These are phyloP conservation scores for Puntigrus tetrazona DNA, from an alignment of 2,113 vertebrate genomes.

Conservation along the genomic window DNA sequence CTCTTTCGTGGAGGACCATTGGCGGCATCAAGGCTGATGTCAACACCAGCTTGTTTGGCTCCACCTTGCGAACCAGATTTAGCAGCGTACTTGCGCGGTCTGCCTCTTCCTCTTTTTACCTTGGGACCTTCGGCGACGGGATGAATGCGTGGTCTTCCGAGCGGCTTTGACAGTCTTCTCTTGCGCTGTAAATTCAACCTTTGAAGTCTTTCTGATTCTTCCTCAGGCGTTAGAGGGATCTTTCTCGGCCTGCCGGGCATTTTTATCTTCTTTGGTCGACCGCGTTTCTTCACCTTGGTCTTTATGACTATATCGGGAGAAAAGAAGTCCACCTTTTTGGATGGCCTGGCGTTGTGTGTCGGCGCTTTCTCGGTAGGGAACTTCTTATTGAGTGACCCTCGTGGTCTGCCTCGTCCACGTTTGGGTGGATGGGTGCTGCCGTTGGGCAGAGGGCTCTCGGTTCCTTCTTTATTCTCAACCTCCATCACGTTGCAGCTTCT, in stretches of 20 bases:
- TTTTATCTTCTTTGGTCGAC: constrained; percentile 55
- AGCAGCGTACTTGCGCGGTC: constrained; percentile 14
- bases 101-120: constrained; percentile 45
- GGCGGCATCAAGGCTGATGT: background rate
- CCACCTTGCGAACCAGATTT: background rate
- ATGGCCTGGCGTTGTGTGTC: constrained; percentile 47
- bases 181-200: constrained; percentile 35
- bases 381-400: constrained; percentile 53
- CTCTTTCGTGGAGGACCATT: constrained; percentile 21
- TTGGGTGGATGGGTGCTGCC: constrained; percentile 49
- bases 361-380: constrained; percentile 27
- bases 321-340: constrained; percentile 53
- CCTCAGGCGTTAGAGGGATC: constrained; percentile 50
- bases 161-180: constrained; percentile 48
- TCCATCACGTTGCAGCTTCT: constrained; percentile 46
- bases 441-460: constrained; percentile 38
- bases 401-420: constrained; percentile 58
- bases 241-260: constrained; percentile 55
- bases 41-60: constrained; percentile 11
- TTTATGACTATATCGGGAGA: constrained; percentile 40
- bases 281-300: constrained; percentile 51
- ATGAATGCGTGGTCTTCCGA: constrained; percentile 56
- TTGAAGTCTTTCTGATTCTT: constrained; percentile 47
- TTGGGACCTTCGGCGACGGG: constrained; percentile 6
- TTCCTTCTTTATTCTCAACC: constrained; percentile 36